Conservation (phyloP, 2,113 vertebrate genomes). For the Oreotragus oreotragus region DNA sequence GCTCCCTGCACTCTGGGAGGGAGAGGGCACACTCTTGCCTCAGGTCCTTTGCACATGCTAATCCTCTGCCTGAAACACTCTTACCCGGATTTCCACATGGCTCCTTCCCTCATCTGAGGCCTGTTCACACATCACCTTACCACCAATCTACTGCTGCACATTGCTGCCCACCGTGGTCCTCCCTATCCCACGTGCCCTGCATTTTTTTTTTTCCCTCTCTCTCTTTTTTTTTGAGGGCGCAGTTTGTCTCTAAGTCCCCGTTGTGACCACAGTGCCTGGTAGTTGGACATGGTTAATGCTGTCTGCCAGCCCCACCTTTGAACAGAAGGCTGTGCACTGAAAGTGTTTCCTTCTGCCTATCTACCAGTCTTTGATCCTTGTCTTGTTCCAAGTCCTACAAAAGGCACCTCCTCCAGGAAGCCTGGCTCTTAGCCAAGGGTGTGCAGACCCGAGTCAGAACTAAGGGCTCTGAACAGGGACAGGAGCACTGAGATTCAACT, state of each 20-base stretch:
- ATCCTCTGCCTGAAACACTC: not conserved
- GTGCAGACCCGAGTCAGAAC: not conserved
- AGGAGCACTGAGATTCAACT: not conserved
- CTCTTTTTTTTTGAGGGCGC: not conserved
- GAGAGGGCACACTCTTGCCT: not conserved
- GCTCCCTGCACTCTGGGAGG: not conserved
- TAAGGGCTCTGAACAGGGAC: not conserved
- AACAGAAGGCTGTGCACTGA: not conserved
- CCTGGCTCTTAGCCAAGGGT: not conserved
- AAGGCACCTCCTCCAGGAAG: not conserved
- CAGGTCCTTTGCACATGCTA: not conserved
- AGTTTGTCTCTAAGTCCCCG: not conserved
- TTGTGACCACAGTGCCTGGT: not conserved
- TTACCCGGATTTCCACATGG: not conserved
- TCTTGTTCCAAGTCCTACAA: not conserved
- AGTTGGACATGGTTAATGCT: not conserved
- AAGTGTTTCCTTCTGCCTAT: not conserved
- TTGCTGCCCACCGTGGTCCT: not conserved
- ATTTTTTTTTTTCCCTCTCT: accelerated
- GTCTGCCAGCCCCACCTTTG: not conserved
- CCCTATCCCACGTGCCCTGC: not conserved
- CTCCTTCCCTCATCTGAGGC: not conserved
- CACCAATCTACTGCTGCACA: not conserved
- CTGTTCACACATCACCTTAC: not conserved
- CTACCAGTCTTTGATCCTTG: not conserved